These are phyloP conservation scores for Ciconia boyciana DNA, from an alignment of 2,113 vertebrate species.

Conservation along the genomic window DNA sequence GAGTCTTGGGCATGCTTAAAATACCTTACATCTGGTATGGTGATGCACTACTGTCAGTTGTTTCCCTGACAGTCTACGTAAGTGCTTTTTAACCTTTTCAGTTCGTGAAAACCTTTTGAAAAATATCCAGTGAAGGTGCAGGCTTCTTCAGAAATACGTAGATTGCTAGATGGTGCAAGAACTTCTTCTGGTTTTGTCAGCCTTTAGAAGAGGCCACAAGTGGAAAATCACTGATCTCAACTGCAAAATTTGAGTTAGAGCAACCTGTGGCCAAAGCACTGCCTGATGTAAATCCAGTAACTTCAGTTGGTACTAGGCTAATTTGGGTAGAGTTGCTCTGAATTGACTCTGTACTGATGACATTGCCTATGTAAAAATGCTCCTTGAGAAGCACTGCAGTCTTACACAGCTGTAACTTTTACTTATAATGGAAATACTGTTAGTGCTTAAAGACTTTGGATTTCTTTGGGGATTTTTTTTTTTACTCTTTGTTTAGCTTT, in stretches of 20 bases:
- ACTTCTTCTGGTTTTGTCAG: not conserved
- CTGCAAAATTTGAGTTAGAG: not conserved
- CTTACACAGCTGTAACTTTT: not conserved
- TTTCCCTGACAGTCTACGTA: not conserved
- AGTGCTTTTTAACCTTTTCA: not conserved
- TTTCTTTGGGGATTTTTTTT: slow-evolving; percentile 22
- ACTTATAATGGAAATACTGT: not conserved
- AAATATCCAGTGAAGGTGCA: not conserved
- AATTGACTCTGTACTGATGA: not conserved
- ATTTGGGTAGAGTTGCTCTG: not conserved
- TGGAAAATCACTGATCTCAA: not conserved
- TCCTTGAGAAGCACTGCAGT: not conserved
- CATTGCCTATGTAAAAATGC: not conserved
- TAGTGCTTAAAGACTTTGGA: not conserved
- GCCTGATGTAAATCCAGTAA: not conserved
- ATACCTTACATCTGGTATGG: not conserved
- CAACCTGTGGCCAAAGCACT: not conserved
- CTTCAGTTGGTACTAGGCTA: not conserved
- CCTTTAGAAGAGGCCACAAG: not conserved
- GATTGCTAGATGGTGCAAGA: not conserved
- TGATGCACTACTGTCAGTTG: not conserved
- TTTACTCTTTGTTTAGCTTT: slow-evolving; percentile 35
- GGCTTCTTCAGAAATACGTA: not conserved
- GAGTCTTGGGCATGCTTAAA: not conserved
- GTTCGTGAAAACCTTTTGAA: not conserved